A percentile compares a stretch with the other conserved stretches of the same genome.
Evolutionary conservation across 2,113 vertebrate species (phyloP).

Genomic region (Callionymus lyra): DNA sequence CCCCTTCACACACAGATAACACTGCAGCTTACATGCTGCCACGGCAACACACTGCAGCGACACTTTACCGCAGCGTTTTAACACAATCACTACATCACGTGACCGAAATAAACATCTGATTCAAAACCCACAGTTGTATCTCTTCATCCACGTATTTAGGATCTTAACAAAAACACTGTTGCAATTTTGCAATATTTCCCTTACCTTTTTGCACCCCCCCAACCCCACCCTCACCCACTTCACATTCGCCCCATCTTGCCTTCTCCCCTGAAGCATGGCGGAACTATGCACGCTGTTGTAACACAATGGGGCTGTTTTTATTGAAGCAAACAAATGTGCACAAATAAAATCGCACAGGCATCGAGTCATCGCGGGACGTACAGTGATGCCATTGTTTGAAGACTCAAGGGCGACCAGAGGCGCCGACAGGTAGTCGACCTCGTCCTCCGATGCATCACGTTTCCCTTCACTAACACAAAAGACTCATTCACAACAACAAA

Average conservation of each 20-base stretch:
- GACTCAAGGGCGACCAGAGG: constrained; percentile 28
- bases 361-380: constrained; percentile 29
- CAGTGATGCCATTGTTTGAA: constrained; percentile 47
- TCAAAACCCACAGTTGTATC: background rate
- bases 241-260: constrained; percentile 58
- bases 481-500: too few relatives aligned
- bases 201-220: constrained; percentile 32
- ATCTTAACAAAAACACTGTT: too few relatives aligned
- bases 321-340: constrained; percentile 34
- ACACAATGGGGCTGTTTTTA: constrained; percentile 48
- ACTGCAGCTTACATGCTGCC: constrained; percentile 51
- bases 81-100: constrained; percentile 23
- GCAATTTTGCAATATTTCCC: background rate
- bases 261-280: constrained; percentile 52
- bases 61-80: constrained; percentile 45
- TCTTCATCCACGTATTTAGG: too few relatives aligned
- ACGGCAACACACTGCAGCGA: constrained; percentile 57
- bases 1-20: constrained; percentile 48
- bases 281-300: constrained; percentile 45
- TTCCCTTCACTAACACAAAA: too few relatives aligned
- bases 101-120: background rate
- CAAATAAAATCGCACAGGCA: constrained; percentile 39
- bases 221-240: constrained; percentile 30
- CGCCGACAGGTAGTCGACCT: constrained; percentile 17
- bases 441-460: too few relatives aligned